Conservation (phyloP, 2,113 vertebrate species). For the Sturnira hondurensis region DNA sequence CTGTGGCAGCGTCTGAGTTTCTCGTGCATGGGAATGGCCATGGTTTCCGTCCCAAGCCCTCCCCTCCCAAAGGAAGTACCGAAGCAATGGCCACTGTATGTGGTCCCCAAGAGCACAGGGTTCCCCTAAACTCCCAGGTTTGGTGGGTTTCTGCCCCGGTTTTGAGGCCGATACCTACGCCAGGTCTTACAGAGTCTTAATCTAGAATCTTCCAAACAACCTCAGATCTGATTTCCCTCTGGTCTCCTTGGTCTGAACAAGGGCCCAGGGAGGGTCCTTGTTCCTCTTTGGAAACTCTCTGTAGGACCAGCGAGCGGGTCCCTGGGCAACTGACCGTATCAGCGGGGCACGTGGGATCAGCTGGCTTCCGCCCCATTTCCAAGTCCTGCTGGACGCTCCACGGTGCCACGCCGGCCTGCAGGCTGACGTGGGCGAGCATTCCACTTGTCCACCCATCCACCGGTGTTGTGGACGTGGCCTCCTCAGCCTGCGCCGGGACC, state of each 20-base stretch:
- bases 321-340: not conserved
- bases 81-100: not conserved
- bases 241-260: not conserved
- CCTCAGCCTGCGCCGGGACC: not conserved
- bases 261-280: not conserved
- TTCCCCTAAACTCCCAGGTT: not conserved
- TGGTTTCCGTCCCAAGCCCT: not conserved
- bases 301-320: not conserved
- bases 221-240: not conserved
- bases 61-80: not conserved
- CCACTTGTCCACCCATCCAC: not conserved
- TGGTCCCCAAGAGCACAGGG: not conserved
- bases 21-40: accelerated
- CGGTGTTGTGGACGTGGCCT: accelerated
- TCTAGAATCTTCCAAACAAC: not conserved
- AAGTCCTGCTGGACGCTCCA: not conserved
- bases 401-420: not conserved
- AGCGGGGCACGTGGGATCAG: not conserved
- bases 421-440: not conserved
- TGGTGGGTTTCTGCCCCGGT: not conserved
- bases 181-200: not conserved
- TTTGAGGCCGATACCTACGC: not conserved
- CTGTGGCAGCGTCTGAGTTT: not conserved
- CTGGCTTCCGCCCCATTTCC: not conserved
- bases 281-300: not conserved